Evolutionary conservation across 2,888 invertebrate genomes (phyloP).

Genomic region (Ametastegia equiseti): DNA sequence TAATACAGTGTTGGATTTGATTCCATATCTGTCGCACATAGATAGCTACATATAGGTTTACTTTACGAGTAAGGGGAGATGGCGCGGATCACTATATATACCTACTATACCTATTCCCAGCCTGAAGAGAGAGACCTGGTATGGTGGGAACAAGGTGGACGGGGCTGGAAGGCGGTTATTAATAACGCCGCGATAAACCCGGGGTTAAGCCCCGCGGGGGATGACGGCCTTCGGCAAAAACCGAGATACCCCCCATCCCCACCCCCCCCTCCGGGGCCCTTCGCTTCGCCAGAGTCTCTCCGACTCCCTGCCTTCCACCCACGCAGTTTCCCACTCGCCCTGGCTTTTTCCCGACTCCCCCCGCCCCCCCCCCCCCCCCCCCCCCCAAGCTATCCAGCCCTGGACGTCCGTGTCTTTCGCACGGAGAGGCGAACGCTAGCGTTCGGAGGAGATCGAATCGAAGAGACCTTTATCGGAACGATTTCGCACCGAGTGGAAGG

Average conservation of each 20-base stretch:
- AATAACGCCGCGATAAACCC: constrained; percentile 69
- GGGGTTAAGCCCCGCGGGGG: constrained; percentile 64
- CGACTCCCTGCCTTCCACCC: constrained; percentile 7
- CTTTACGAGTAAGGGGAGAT: constrained; percentile 58
- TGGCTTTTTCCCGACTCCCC: constrained; percentile 48
- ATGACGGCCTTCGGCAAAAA: constrained; percentile 67
- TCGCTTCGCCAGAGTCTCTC: too few species aligned
- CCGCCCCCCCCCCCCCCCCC: background rate
- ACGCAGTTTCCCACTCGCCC: constrained; percentile 47
- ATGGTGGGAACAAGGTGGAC: constrained; percentile 53
- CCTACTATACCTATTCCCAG: too few species aligned
- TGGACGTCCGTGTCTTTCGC: constrained; percentile 25
- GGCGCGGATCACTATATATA: constrained; percentile 58
- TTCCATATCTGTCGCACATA: background rate
- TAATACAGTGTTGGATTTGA: background rate
- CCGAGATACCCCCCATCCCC: constrained; percentile 56
- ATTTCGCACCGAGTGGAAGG: constrained; percentile 40
- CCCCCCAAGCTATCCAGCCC: too few species aligned
- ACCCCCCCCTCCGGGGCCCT: constrained; percentile 53
- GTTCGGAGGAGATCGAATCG: constrained; percentile 14
- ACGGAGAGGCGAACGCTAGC: constrained; percentile 11
- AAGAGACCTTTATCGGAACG: constrained; percentile 42
- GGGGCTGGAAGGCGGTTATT: constrained; percentile 63
- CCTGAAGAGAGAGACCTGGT: constrained; percentile 55
- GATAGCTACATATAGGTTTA: too few species aligned